Conservation (phyloP, 1,140 invertebrate species). For the Oryctes rhinoceros region DNA sequence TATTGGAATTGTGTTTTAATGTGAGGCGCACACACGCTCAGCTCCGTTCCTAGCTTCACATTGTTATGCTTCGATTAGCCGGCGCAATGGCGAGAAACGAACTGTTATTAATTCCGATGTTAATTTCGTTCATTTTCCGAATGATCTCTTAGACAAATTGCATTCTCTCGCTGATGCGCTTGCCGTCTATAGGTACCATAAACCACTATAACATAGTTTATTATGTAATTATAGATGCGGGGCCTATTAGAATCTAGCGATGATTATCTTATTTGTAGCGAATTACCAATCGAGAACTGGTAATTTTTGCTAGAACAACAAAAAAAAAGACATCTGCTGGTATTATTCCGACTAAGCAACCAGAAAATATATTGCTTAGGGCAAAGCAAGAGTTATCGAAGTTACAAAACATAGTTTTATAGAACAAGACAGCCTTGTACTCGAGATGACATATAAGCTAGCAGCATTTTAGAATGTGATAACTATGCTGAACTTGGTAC, state of each 20-base stretch:
- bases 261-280: slow-evolving; percentile 1
- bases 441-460: neutral
- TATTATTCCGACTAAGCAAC: neutral
- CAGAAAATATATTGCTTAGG: neutral
- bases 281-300: neutral
- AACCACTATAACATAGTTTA: neutral
- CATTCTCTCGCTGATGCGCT: slow-evolving; percentile 12
- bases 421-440: neutral
- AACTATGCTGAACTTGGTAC: neutral
- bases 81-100: slow-evolving; percentile 34
- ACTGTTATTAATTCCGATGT: slow-evolving; percentile 26
- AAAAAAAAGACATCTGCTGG: neutral
- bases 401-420: neutral
- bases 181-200: neutral
- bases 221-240: neutral
- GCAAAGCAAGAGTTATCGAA: neutral
- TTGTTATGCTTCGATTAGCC: slow-evolving; percentile 32
- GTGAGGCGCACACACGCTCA: slow-evolving; percentile 27
- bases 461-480: too few relatives aligned
- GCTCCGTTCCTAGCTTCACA: slow-evolving; percentile 7
- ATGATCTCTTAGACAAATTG: slow-evolving; percentile 32
- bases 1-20: slow-evolving; percentile 38
- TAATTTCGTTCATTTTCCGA: slow-evolving; percentile 34
- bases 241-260: neutral
- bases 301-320: neutral